Evolutionary conservation across 2,797 vertebrate species (phyloP), one percentile per base, ranked within the genome.

Genomic region (Phrynocephalus guinanensis): DNA sequence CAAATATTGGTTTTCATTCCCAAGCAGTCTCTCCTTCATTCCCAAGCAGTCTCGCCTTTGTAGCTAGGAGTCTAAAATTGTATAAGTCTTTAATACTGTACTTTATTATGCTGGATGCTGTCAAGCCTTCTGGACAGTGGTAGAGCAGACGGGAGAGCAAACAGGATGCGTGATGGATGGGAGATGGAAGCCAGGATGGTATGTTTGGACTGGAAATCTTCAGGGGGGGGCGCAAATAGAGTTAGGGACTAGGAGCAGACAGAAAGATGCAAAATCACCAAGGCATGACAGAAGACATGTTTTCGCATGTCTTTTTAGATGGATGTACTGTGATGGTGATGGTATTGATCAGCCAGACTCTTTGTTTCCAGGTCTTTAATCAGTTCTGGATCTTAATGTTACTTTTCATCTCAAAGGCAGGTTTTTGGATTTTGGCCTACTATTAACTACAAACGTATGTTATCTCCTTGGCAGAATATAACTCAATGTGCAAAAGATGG

Each of bases 261-360:
- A 79, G 33, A 24, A 20, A n/a, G 20, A 8, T 70, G 22, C 18
- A 11, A 26, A 10, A 30, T 28, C 63, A 3, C 38, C n/a, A 38
- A 38, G 50, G 28, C 28, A 1, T 16, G 18, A 30, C 15, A 16
- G 4, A 3, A 4, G 5, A 56, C 2, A 56, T 28, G 26, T 1
- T 9, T 0, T 6, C 1, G 66, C 68, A 9, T 28, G 26, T 3
- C 15, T 0, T 6, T 66, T 3, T 30, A 38, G 6, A 52, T 6
- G 20, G n/a, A 20, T 15, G 15, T 66, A 10, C 5, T 75, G 16
- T 2, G 60, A 63, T 63, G 60, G 60, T 20, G 60, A 30, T 6
- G 76, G 1, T 52, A 63, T 20, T 77, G 22, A 60, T 71, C 38
- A 71, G 22, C 24, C 30, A 70, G 26, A 28, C 9, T 0, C 1